phyloP scores from a whole-genome alignment of 2,797 vertebrate species.

The Labeo calbasu region DNA sequence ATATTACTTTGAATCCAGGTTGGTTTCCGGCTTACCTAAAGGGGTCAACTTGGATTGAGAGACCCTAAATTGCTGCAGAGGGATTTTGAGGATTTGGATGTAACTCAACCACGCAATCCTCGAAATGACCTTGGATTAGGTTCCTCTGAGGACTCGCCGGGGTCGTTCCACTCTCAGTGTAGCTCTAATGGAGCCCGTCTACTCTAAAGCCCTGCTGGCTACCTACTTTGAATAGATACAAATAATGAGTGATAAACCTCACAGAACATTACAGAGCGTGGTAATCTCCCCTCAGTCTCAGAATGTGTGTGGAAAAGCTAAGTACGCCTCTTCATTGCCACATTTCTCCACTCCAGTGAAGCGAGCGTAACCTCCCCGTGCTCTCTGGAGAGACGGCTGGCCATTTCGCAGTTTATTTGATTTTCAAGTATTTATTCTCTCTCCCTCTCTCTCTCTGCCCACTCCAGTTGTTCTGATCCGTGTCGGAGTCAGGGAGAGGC shows the following conservation, averaged over 20 bases:
- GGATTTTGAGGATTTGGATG: conserved; percentile 41
- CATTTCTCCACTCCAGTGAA: conserved; percentile 24
- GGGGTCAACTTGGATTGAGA: conserved; percentile 27
- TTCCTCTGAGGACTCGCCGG: background rate
- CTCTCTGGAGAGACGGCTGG: conserved; percentile 32
- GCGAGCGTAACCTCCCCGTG: conserved; percentile 14
- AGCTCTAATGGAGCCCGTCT: conserved; percentile 24
- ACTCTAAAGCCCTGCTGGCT: conserved; percentile 36
- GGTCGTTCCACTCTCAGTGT: conserved; percentile 43
- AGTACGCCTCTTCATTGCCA: conserved; percentile 26
- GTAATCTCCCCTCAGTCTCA: conserved; percentile 49
- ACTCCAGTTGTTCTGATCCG: conserved; percentile 45
- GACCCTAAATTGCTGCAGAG: conserved; percentile 30
- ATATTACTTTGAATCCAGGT: conserved; percentile 10
- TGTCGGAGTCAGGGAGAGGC: conserved; percentile 51
- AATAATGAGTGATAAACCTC: conserved; percentile 57
- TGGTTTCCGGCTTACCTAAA: background rate
- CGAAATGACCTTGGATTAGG: conserved; percentile 50
- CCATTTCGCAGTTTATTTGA: conserved; percentile 46
- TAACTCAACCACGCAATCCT: conserved; percentile 26
- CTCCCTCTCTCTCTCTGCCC: conserved; percentile 17
- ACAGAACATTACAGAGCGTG: conserved; percentile 49
- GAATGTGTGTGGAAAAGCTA: conserved; percentile 4
- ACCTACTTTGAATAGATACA: conserved; percentile 55
- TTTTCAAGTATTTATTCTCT: conserved; percentile 37